A percentile compares a stretch with the other conserved stretches of the same genome.
Conservation (phyloP, 2,888 invertebrate species). For the Xylota sylvarum region DNA sequence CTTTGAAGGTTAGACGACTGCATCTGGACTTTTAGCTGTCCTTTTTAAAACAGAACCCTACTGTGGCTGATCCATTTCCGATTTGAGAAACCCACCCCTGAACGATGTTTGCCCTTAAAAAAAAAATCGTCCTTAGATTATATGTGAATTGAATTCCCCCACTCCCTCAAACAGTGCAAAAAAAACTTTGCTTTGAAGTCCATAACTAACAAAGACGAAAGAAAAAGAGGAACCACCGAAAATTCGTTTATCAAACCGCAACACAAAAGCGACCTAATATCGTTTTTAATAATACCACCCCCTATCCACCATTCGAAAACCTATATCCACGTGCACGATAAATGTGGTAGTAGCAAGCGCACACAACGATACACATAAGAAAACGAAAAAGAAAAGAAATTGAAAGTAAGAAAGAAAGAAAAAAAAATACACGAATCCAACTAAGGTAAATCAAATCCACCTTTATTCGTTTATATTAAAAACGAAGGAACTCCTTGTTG, state of each 20-base stretch:
- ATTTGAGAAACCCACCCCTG: too few relatives aligned
- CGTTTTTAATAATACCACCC: slow-evolving; percentile 59
- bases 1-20: too few relatives aligned
- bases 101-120: too few relatives aligned
- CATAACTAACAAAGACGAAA: slow-evolving; percentile 6
- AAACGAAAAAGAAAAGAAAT: neutral
- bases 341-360: slow-evolving; percentile 43
- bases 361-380: slow-evolving; percentile 28
- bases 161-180: neutral
- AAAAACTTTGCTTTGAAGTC: slow-evolving; percentile 48
- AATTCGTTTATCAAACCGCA: slow-evolving; percentile 52
- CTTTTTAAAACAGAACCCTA: too few relatives aligned
- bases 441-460: slow-evolving; percentile 76
- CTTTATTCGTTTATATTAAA: slow-evolving; percentile 75
- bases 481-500: slow-evolving; percentile 63
- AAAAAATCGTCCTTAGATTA: neutral
- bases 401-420: slow-evolving; percentile 26
- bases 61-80: too few relatives aligned
- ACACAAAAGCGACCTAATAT: slow-evolving; percentile 51
- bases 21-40: too few relatives aligned
- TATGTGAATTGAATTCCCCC: neutral
- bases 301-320: neutral
- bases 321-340: slow-evolving; percentile 45
- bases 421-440: slow-evolving; percentile 51
- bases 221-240: slow-evolving; percentile 24